Evolutionary conservation across 2,888 invertebrate genomes (phyloP).

Genomic region (Drosophila cognata): DNA sequence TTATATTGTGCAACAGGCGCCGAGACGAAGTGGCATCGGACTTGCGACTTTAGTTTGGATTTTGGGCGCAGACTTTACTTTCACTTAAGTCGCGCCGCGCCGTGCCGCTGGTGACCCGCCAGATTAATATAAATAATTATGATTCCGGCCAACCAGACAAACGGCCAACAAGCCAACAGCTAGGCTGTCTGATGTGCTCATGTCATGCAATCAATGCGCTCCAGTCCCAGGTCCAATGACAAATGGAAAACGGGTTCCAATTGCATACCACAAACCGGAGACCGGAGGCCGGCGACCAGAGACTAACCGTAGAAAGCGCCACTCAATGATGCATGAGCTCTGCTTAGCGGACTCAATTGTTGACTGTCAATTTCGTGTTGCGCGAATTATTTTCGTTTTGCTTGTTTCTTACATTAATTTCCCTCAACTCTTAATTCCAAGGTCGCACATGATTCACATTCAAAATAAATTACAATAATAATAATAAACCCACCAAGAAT

Average conservation of each 20-base stretch:
- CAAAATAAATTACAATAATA: constrained; percentile 33
- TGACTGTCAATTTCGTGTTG: constrained; percentile 4
- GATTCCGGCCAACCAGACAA: constrained; percentile 41
- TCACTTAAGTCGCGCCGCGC: constrained; percentile 63
- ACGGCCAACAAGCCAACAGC: neutral
- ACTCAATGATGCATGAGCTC: constrained; percentile 25
- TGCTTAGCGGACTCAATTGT: constrained; percentile 16
- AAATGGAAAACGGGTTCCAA: constrained; percentile 50
- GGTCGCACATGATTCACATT: constrained; percentile 66
- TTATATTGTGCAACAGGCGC: constrained; percentile 72
- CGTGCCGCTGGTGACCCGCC: constrained; percentile 69
- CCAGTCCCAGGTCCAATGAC: constrained; percentile 39
- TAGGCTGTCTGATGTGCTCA: constrained; percentile 68
- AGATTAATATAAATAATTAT: constrained; percentile 81
- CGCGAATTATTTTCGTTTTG: constrained; percentile 3
- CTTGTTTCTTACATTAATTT: constrained; percentile 14
- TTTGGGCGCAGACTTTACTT: constrained; percentile 58
- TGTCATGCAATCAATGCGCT: constrained; percentile 74
- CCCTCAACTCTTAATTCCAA: constrained; percentile 40
- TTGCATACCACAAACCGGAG: constrained; percentile 27
- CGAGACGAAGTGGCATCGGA: too few relatives aligned
- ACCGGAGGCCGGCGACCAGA: neutral
- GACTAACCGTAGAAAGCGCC: constrained; percentile 43
- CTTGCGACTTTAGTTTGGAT: constrained; percentile 20
- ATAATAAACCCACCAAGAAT: constrained; percentile 20